These are phyloP conservation scores for Spodoptera picta DNA, from an alignment of 2,888 invertebrate species.

Conservation along the genomic window DNA sequence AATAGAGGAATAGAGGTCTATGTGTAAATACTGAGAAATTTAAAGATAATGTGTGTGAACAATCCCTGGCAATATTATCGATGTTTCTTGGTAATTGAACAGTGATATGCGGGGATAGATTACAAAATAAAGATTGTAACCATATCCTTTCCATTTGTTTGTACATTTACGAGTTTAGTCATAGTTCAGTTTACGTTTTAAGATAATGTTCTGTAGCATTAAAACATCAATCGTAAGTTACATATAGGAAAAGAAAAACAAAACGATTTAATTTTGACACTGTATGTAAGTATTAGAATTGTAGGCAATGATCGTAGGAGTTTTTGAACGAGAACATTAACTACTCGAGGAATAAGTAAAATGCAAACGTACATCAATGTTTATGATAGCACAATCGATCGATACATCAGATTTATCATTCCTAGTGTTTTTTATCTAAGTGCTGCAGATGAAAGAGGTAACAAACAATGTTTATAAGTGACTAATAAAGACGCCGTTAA, in stretches of 20 bases:
- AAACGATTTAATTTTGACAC: slow-evolving; percentile 1
- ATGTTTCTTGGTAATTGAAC: no score
- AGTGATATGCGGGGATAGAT: no score
- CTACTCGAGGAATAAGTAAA: slow-evolving; percentile 35
- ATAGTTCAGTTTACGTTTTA: not conserved
- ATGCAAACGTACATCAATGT: slow-evolving; percentile 46
- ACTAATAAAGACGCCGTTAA: no score
- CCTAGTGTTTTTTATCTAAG: slow-evolving; percentile 34
- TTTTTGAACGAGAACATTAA: slow-evolving; percentile 39
- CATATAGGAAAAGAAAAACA: not conserved
- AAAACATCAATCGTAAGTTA: not conserved
- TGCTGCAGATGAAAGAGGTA: not conserved
- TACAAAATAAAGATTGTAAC: no score
- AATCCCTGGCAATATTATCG: no score
- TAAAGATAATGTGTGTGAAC: no score
- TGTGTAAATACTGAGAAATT: no score
- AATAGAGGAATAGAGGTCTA: no score
- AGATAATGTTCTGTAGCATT: not conserved
- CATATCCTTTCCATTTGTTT: no score
- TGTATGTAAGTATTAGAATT: slow-evolving; percentile 6
- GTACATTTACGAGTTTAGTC: not conserved
- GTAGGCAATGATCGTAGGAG: slow-evolving; percentile 18
- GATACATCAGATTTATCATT: slow-evolving; percentile 31
- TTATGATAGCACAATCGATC: slow-evolving; percentile 31
- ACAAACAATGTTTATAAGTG: no score